Evolutionary conservation across 2,113 vertebrate genomes (phyloP), one percentile per base, ranked within the genome.

Genomic region (Tachycineta bicolor): DNA sequence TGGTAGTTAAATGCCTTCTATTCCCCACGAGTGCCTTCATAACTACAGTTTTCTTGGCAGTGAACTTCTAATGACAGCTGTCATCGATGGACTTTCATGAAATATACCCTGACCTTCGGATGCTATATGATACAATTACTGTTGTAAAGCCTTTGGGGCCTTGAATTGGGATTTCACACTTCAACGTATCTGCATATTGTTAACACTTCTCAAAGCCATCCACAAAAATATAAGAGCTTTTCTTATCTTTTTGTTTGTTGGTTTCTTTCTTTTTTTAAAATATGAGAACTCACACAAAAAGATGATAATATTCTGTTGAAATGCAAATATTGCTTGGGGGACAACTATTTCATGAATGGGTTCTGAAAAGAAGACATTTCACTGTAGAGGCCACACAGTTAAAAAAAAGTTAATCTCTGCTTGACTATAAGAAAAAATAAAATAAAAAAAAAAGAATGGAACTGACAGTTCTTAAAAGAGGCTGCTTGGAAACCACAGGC

Each of bases 11-110:
- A 90, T 94, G 34, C 41, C 49, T 94, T 39, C 77, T 76, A 87
- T 96, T 98, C 83, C 89, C 94, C 90, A 60, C 19, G 86, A 98
- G 76, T 93, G 77, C 86, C 87, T 94, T 96, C 74, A 44, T 87
- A 96, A 83, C 75, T 68, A n/a, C 25, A 90, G 55, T 76, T 94
- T 96, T 94, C 89, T 97, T 93, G 76, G 63, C 90, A 96, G 83
- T 95, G 77, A 97, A 93, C 81, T 79, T 96, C 90, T 95, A 97
- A 97, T 96, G 97, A 96, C 89, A 97, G 91, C 90, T 97, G 97
- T 97, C 95, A 92, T 95, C 58, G 84, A 83, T 53, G 90, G 83
- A 83, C 84, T 97, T 95, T 89, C 85, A 94, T 65, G 75, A 97
- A 97, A 92, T 65, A 89, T 91, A 95, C 53, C 56, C 56, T 96